Percentiles rank a stretch among this genome's conserved stretches.
phyloP scores from a whole-genome alignment of 2,888 invertebrate genomes.

The Eupithecia vulgata region DNA sequence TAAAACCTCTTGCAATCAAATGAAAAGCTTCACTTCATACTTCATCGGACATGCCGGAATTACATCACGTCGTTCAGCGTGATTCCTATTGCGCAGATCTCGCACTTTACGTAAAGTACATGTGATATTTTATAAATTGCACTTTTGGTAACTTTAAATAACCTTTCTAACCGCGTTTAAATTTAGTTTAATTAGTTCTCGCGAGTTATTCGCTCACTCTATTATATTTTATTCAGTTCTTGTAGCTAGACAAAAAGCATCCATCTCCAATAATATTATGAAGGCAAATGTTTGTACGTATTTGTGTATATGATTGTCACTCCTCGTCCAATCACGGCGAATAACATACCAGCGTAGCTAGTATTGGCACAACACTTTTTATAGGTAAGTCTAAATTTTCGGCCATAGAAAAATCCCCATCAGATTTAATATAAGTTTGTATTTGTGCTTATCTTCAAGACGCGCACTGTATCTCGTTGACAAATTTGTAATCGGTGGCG shows the following conservation, averaged over 20 bases:
- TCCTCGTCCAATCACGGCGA: too few relatives aligned
- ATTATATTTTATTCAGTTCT: too few relatives aligned
- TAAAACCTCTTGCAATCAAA: not conserved
- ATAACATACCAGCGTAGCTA: too few relatives aligned
- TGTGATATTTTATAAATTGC: not conserved
- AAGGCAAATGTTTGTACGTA: too few relatives aligned
- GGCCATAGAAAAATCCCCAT: too few relatives aligned
- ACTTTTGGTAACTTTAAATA: not conserved
- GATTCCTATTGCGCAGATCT: constrained; percentile 4
- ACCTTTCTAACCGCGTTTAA: not conserved
- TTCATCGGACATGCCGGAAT: constrained; percentile 45
- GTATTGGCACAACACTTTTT: too few relatives aligned
- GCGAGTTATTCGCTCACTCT: too few relatives aligned
- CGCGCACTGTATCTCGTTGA: constrained; percentile 51
- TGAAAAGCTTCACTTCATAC: constrained; percentile 25
- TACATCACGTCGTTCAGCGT: constrained; percentile 43
- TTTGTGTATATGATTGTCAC: too few relatives aligned
- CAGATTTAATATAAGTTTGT: not conserved
- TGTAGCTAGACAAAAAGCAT: too few relatives aligned
- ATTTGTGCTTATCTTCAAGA: not conserved
- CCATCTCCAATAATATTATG: too few relatives aligned
- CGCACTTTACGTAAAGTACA: not conserved
- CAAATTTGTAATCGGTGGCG: constrained; percentile 50
- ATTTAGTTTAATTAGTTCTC: too few relatives aligned
- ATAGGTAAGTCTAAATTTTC: too few relatives aligned